Percentiles rank a stretch among this genome's conserved stretches.
Conservation (phyloP, 2,797 vertebrate genomes). For the Phyllotis vaccarum region DNA sequence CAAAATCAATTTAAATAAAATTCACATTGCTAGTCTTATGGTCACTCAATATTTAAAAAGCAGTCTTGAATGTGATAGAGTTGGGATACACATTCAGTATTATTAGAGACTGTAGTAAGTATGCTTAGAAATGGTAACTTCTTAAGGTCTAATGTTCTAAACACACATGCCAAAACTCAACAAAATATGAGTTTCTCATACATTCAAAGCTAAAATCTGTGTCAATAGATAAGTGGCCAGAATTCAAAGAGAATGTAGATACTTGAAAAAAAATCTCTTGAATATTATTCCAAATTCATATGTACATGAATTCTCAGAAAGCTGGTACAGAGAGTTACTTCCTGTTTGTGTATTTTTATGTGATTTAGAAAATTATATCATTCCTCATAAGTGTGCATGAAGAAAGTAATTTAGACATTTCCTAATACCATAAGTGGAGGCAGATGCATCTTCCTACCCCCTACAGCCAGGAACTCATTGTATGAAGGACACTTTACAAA, state of each 20-base stretch:
- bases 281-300: conserved; percentile 75
- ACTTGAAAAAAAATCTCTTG: conserved; percentile 43
- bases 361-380: conserved; percentile 91
- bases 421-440: conserved; percentile 89
- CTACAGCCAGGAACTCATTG: conserved; percentile 87
- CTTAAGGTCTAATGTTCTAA: conserved; percentile 59
- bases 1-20: conserved; percentile 86
- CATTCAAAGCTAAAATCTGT: not conserved
- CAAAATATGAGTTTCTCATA: conserved; percentile 2
- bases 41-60: conserved; percentile 73
- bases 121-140: conserved; percentile 73
- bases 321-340: conserved; percentile 70
- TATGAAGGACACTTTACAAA: conserved; percentile 85
- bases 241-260: conserved; percentile 69
- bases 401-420: conserved; percentile 90
- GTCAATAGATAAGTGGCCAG: conserved; percentile 51
- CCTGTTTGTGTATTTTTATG: conserved; percentile 88
- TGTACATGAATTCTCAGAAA: conserved; percentile 76
- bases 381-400: conserved; percentile 87
- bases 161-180: conserved; percentile 25
- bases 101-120: conserved; percentile 72
- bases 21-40: conserved; percentile 72
- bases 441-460: conserved; percentile 88
- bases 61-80: conserved; percentile 69
- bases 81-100: conserved; percentile 79